These are phyloP conservation scores for Hemiprocne comata DNA, from an alignment of 2,113 vertebrate species.

Conservation along the genomic window DNA sequence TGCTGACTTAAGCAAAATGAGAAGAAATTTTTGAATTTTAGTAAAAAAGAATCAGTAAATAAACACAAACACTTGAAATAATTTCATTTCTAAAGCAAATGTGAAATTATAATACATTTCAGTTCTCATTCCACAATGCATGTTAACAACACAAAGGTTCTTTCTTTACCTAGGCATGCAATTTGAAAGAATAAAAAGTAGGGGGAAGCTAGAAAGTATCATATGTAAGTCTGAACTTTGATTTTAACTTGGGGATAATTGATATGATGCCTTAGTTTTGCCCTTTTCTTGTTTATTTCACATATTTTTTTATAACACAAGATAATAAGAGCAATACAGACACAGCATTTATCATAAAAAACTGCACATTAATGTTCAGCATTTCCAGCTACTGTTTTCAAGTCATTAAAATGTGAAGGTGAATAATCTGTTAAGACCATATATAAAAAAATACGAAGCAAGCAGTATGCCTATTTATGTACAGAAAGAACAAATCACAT, in stretches of 20 bases:
- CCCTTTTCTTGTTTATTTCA: neutral
- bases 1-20: neutral
- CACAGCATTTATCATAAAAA: neutral
- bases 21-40: neutral
- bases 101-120: no score
- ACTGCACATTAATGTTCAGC: neutral
- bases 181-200: neutral
- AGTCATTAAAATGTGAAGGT: no score
- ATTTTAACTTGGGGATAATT: neutral
- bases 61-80: neutral
- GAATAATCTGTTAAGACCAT: no score
- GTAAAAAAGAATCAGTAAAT: neutral
- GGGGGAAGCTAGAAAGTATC: neutral
- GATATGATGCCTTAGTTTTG: neutral
- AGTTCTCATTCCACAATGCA: neutral
- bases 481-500: no score
- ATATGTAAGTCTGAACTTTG: neutral
- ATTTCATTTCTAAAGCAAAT: no score
- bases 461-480: no score
- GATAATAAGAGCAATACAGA: neutral
- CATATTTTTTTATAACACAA: neutral
- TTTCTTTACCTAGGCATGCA: neutral
- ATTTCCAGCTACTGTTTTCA: neutral
- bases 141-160: neutral
- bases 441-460: no score